phyloP scores from a whole-genome alignment of 2,797 vertebrate species.

The Discoglossus pictus region DNA sequence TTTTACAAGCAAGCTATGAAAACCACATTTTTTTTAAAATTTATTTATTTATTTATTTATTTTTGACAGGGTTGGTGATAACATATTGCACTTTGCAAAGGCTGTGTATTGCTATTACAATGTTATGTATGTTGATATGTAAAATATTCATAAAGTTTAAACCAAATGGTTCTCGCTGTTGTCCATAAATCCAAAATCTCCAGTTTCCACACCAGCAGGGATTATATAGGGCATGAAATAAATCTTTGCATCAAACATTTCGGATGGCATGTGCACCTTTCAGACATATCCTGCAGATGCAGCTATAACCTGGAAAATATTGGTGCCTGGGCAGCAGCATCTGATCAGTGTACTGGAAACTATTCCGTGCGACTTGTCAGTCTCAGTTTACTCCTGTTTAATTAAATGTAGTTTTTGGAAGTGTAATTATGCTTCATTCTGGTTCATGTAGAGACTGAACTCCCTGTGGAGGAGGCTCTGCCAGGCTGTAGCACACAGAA shows the following conservation, averaged over 20 bases:
- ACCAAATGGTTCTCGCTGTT: not conserved
- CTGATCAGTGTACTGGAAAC: conserved; percentile 42
- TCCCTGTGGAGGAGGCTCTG: conserved; percentile 42
- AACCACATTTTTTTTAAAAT: too few relatives aligned
- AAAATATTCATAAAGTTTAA: too few relatives aligned
- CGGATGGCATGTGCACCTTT: conserved; percentile 36
- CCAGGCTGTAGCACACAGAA: conserved; percentile 30
- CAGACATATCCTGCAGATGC: conserved; percentile 41
- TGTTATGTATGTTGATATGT: too few relatives aligned
- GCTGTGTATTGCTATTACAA: too few relatives aligned
- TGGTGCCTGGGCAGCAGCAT: conserved; percentile 4
- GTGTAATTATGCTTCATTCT: conserved; percentile 50
- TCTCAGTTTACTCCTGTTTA: conserved; percentile 50
- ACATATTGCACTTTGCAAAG: too few relatives aligned
- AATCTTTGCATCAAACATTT: conserved; percentile 37
- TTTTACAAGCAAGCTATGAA: too few relatives aligned
- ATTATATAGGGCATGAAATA: conserved; percentile 32
- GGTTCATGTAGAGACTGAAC: conserved; percentile 49
- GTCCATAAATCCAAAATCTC: conserved; percentile 10
- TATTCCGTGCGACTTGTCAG: conserved; percentile 47
- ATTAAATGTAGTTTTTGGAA: conserved; percentile 47
- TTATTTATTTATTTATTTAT: too few relatives aligned
- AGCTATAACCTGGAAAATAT: conserved; percentile 27
- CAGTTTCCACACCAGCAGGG: conserved; percentile 39
- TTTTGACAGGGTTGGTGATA: too few relatives aligned